Evolutionary conservation across 2,888 invertebrate species (phyloP).

Genomic region (Phalera bucephala): DNA sequence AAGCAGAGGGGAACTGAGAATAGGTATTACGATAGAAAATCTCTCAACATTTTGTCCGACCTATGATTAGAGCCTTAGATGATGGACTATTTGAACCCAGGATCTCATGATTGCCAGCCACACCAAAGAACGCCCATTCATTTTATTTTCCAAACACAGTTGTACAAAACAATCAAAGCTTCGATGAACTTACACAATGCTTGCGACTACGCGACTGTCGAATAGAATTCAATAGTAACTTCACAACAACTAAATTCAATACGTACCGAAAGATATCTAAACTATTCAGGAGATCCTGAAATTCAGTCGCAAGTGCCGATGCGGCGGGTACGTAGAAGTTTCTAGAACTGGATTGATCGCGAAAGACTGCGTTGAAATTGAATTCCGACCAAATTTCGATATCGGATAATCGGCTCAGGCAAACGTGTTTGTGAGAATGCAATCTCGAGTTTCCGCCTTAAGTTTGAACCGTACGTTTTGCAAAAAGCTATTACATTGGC

Average conservation of each 20-base stretch:
- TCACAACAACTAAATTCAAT: slow-evolving; percentile 1
- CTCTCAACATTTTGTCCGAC: too few species aligned
- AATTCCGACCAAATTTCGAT: slow-evolving; percentile 62
- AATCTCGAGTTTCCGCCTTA: too few species aligned
- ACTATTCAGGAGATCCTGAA: background rate
- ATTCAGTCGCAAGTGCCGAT: slow-evolving; percentile 1
- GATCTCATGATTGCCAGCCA: too few species aligned
- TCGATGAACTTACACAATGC: background rate
- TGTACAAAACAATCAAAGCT: too few species aligned
- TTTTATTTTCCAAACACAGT: too few species aligned
- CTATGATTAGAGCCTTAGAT: too few species aligned
- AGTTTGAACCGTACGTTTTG: too few species aligned
- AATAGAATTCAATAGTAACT: background rate
- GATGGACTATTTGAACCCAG: too few species aligned
- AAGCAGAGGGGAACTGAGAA: too few species aligned
- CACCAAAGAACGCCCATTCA: too few species aligned
- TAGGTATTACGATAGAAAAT: too few species aligned
- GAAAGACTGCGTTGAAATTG: slow-evolving; percentile 59
- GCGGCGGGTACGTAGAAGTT: slow-evolving; percentile 14
- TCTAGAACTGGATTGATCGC: slow-evolving; percentile 34
- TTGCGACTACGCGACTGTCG: background rate
- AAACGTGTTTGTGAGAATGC: slow-evolving; percentile 47
- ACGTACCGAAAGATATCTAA: background rate
- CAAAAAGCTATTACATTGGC: too few species aligned
- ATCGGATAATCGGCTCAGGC: slow-evolving; percentile 65